These are phyloP conservation scores for Otis tarda DNA, from an alignment of 2,113 vertebrate genomes.

Conservation along the genomic window DNA sequence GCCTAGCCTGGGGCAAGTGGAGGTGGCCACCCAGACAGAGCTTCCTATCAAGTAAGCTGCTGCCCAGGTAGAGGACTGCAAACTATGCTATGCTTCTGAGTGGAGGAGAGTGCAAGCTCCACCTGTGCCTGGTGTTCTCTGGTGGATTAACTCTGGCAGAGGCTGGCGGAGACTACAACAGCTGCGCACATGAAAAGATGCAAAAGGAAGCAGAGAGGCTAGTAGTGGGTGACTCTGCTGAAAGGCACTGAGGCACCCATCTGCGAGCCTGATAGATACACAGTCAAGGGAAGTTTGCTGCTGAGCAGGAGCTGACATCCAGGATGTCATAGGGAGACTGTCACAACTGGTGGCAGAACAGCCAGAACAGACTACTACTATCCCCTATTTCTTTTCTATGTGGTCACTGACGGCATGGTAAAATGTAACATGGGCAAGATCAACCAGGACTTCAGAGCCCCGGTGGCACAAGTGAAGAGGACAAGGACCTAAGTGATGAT, in stretches of 20 bases:
- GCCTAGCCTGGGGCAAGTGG: background rate
- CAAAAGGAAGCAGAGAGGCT: background rate
- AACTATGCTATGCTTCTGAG: rapidly evolving
- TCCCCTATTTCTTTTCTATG: background rate
- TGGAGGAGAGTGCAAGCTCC: background rate
- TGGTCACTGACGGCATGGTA: background rate
- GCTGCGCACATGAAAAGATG: too few species aligned
- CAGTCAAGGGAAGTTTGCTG: background rate
- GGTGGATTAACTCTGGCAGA: background rate
- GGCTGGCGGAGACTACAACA: background rate
- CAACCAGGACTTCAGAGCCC: background rate
- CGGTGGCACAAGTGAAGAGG: background rate
- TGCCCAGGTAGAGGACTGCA: background rate
- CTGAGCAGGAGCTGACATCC: background rate
- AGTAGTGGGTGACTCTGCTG: background rate
- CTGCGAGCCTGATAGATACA: background rate
- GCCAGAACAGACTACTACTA: background rate
- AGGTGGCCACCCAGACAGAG: background rate
- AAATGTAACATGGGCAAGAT: background rate
- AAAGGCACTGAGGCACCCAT: background rate
- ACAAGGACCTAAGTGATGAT: background rate
- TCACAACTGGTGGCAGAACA: background rate
- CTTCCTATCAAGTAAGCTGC: background rate
- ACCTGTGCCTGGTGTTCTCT: background rate
- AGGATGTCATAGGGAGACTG: background rate